Conservation (phyloP, 2,797 vertebrate genomes). For the Anabacerthia variegaticeps region DNA sequence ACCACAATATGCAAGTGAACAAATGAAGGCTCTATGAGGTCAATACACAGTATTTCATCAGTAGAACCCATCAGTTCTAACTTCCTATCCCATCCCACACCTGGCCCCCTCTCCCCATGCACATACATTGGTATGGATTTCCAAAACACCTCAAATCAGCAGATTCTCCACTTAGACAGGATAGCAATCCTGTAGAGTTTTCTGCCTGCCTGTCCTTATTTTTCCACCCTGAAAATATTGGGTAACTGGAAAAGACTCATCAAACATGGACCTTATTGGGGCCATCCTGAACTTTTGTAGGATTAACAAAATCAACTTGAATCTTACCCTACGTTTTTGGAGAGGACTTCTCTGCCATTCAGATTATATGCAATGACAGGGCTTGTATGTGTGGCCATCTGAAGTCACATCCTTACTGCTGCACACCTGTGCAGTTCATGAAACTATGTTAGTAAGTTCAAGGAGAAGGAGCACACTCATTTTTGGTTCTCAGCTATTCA, state of each 20-base stretch:
- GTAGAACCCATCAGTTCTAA: neutral
- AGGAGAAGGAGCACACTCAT: neutral
- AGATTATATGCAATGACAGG: neutral
- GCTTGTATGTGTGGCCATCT: neutral
- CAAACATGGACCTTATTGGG: neutral
- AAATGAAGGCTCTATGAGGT: neutral
- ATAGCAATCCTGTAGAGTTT: neutral
- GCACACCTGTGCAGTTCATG: neutral
- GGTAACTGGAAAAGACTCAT: neutral
- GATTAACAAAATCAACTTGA: neutral
- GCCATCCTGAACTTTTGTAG: neutral
- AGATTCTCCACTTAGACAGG: neutral
- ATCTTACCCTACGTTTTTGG: neutral
- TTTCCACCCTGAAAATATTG: neutral
- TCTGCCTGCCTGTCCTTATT: neutral
- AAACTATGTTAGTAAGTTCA: neutral
- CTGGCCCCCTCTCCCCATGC: rapidly evolving
- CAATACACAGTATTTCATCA: neutral
- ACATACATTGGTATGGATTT: neutral
- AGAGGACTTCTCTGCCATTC: neutral
- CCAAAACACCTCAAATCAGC: neutral
- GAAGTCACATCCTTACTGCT: neutral
- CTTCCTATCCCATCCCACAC: neutral
- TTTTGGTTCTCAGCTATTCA: neutral
- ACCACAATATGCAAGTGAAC: neutral